Percentiles rank a stretch among this genome's conserved stretches.
These are phyloP conservation scores for Eurystomus gularis DNA, from an alignment of 2,113 vertebrate species.

Conservation along the genomic window DNA sequence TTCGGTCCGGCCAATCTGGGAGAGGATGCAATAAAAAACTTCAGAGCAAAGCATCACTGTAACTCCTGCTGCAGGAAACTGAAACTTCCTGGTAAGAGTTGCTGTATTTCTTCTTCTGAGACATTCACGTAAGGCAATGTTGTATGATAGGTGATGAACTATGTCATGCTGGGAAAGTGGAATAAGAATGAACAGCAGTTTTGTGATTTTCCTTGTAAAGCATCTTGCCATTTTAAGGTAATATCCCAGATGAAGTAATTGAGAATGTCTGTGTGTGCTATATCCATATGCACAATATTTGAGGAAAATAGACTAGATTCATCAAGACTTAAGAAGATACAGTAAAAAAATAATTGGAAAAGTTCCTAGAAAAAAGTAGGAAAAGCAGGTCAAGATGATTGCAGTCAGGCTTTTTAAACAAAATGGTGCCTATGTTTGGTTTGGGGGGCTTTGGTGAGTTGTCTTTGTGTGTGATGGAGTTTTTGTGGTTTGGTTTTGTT, in stretches of 20 bases:
- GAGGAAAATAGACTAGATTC: not conserved
- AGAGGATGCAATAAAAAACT: constrained; percentile 97
- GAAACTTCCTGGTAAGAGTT: constrained; percentile 92
- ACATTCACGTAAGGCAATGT: accelerated
- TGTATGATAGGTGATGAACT: accelerated
- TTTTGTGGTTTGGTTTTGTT: not conserved
- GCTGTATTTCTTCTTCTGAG: not conserved
- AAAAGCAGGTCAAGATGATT: not conserved
- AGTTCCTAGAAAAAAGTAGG: not conserved
- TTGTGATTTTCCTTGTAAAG: not conserved
- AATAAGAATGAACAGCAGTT: not conserved
- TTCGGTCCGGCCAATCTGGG: constrained; percentile 96
- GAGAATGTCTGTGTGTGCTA: not conserved
- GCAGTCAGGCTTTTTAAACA: not conserved
- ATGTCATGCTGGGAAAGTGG: not conserved
- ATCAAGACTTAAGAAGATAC: not conserved
- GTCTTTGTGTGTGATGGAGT: not conserved
- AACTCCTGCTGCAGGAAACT: constrained; percentile 97
- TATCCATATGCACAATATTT: not conserved
- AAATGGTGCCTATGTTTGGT: not conserved
- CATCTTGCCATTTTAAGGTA: accelerated
- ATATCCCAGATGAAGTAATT: not conserved
- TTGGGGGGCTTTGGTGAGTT: no score
- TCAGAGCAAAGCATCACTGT: constrained; percentile 95
- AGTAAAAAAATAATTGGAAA: not conserved